Evolutionary conservation across 2,113 vertebrate genomes (phyloP).

Genomic region (Abramis brama): DNA sequence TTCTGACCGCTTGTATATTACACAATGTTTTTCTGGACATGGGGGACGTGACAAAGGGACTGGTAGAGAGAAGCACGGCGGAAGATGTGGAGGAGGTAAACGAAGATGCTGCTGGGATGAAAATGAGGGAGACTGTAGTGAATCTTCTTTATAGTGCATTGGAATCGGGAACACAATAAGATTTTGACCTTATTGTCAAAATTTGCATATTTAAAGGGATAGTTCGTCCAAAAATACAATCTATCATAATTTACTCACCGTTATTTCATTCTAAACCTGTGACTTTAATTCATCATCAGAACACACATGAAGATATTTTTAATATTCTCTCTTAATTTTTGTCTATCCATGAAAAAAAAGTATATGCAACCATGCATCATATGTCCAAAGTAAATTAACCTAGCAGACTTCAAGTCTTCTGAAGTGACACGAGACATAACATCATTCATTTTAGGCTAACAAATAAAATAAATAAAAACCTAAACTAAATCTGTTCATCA

Average conservation of each 20-base stretch:
- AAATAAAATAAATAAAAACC: background rate
- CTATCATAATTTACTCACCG: background rate
- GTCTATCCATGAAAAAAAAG: background rate
- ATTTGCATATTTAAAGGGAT: background rate
- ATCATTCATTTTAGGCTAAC: background rate
- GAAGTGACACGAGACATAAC: background rate
- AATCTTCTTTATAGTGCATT: conserved; percentile 64
- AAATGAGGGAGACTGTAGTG: conserved; percentile 62
- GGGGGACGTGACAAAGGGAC: conserved; percentile 56
- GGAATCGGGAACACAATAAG: conserved; percentile 38
- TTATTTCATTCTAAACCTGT: background rate
- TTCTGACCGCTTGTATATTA: conserved; percentile 72
- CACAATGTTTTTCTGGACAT: conserved; percentile 72
- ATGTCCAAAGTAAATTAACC: background rate
- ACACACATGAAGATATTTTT: background rate
- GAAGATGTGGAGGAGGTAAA: conserved; percentile 56
- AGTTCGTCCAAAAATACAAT: background rate
- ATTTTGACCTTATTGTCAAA: background rate
- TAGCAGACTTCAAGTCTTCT: background rate
- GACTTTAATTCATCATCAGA: background rate
- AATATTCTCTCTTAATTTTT: background rate
- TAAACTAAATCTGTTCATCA: background rate
- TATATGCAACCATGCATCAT: no score
- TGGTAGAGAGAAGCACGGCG: conserved; percentile 47
- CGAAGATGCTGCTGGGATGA: conserved; percentile 67